A percentile compares a stretch with the other conserved stretches of the same genome.
Evolutionary conservation across 2,888 invertebrate genomes (phyloP).

Genomic region (Cephus nigrinus): DNA sequence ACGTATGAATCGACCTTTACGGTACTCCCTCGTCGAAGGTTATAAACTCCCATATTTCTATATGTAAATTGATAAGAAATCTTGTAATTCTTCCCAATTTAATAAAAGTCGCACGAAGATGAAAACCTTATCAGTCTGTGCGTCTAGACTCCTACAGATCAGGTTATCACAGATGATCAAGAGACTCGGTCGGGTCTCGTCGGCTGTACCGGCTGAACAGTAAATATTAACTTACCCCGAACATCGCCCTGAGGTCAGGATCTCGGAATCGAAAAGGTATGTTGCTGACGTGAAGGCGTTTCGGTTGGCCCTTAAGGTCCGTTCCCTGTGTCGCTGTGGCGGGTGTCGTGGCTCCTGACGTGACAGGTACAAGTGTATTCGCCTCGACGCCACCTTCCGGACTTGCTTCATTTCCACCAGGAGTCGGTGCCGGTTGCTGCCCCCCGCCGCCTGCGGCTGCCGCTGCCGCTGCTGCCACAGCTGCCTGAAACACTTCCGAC

Average conservation of each 20-base stretch:
- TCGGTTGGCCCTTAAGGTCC: constrained; percentile 81
- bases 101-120: no score
- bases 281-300: constrained; percentile 98
- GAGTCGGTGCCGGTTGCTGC: constrained; percentile 61
- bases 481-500: constrained; percentile 72
- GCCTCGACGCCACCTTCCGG: constrained; percentile 63
- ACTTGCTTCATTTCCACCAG: constrained; percentile 53
- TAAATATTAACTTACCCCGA: constrained; percentile 83
- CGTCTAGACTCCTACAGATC: no score
- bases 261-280: constrained; percentile 99
- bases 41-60: no score
- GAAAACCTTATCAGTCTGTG: no score
- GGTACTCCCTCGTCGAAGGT: no score
- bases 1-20: no score
- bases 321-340: constrained; percentile 69
- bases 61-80: no score
- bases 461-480: constrained; percentile 67
- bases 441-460: constrained; percentile 65
- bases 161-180: no score
- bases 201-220: no score
- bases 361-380: constrained; percentile 69
- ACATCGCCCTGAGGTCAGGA: constrained; percentile 97
- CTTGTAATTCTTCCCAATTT: no score
- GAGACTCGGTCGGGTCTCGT: no score
- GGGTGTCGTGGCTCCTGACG: constrained; percentile 66